A percentile compares a stretch with the other conserved stretches of the same genome.
Conservation (phyloP, 1,140 invertebrate genomes). For the Brachionus sp. region DNA sequence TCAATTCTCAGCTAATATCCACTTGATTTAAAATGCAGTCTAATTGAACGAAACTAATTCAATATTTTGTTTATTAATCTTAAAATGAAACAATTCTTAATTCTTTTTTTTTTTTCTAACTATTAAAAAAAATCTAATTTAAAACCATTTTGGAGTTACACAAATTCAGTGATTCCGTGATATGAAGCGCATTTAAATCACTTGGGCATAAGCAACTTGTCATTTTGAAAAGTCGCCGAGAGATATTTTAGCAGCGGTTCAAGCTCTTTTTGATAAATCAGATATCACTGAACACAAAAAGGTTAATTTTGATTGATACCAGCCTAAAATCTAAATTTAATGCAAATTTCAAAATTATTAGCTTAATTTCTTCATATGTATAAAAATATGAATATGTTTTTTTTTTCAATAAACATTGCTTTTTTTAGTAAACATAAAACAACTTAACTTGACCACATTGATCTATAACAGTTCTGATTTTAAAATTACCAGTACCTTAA, state of each 20-base stretch:
- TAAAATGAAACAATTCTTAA: not conserved
- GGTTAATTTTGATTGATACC: constrained; percentile 28
- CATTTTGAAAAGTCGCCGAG: not conserved
- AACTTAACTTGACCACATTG: not conserved
- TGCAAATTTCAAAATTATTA: constrained; percentile 34
- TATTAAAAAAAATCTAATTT: constrained; percentile 10
- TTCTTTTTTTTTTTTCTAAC: not conserved
- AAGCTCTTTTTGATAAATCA: not conserved
- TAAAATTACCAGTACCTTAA: not conserved
- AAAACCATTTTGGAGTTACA: not conserved
- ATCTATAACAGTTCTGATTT: not conserved
- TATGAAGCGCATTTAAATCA: not conserved
- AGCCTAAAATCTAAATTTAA: not conserved
- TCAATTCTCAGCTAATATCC: not conserved
- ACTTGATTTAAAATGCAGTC: not conserved
- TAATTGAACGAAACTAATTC: not conserved
- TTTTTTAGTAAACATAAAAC: not conserved
- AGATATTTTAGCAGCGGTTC: not conserved
- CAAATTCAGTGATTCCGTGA: not conserved
- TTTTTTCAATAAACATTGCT: not conserved
- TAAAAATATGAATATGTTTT: too few relatives aligned
- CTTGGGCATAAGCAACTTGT: not conserved
- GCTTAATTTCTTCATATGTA: not conserved
- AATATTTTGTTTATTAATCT: not conserved
- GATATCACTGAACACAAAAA: not conserved